Evolutionary conservation across 2,888 invertebrate genomes (phyloP).

Genomic region (Marasmarcha lunaedactyla): DNA sequence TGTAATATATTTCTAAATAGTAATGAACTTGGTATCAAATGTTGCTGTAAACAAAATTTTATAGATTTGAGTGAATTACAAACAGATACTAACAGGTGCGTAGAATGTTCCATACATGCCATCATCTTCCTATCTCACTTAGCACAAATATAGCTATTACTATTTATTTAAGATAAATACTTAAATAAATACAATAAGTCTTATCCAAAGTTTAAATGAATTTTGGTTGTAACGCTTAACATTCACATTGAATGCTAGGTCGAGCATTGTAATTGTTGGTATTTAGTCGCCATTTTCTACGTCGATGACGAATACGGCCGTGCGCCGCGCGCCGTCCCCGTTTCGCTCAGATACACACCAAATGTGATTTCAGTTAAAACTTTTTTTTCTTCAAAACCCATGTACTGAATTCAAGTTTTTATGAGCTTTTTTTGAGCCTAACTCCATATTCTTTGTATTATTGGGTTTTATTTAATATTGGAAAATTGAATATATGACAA

Average conservation of each 20-base stretch:
- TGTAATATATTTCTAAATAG: constrained; percentile 44
- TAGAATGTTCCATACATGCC: constrained; percentile 1
- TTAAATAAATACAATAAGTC: too few relatives aligned
- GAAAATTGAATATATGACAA: too few relatives aligned
- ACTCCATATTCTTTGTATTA: too few relatives aligned
- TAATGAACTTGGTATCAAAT: constrained; percentile 31
- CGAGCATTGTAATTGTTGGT: constrained; percentile 59
- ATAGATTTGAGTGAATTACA: constrained; percentile 24
- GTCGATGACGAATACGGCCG: constrained; percentile 63
- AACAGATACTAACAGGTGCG: background rate
- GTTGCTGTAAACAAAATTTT: constrained; percentile 22
- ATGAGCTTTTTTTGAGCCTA: too few relatives aligned
- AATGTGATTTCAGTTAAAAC: constrained; percentile 64
- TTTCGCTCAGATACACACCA: constrained; percentile 36
- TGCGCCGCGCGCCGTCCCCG: constrained; percentile 50
- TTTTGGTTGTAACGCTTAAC: too few relatives aligned
- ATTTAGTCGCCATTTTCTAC: constrained; percentile 70
- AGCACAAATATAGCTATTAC: too few relatives aligned
- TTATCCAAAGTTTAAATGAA: too few relatives aligned
- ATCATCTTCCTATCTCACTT: constrained; percentile 9
- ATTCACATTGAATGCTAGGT: constrained; percentile 34
- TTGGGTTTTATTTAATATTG: too few relatives aligned
- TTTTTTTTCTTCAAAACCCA: too few relatives aligned
- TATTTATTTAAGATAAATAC: too few relatives aligned
- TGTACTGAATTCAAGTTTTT: too few relatives aligned